phyloP scores from a whole-genome alignment of 2,797 vertebrate genomes.

The Pangasius macronema region DNA sequence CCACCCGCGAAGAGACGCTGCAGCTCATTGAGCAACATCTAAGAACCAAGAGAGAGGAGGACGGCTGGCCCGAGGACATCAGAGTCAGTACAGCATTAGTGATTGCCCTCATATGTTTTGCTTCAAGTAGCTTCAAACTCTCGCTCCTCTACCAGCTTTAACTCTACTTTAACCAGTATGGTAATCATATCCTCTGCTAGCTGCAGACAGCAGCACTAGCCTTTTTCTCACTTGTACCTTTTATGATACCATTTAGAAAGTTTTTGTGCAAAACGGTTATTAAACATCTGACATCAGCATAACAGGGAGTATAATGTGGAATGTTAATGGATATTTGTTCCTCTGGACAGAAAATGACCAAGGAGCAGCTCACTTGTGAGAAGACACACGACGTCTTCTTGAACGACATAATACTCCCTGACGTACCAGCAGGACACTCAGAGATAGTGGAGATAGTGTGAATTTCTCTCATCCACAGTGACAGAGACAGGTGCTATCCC shows the following conservation, averaged over 20 bases:
- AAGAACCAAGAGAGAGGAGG: conserved; percentile 87
- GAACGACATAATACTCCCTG: too few relatives aligned
- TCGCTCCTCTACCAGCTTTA: not conserved
- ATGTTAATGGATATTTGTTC: conserved; percentile 12
- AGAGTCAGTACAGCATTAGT: conserved; percentile 73
- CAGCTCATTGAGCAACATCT: conserved; percentile 88
- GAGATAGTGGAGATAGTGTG: too few relatives aligned
- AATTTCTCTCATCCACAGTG: not conserved
- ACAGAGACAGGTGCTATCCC: not conserved
- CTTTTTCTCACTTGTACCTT: not conserved
- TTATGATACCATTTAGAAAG: not conserved
- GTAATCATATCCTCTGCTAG: not conserved
- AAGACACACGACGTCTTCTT: too few relatives aligned
- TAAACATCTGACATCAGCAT: not conserved
- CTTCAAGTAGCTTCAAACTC: not conserved
- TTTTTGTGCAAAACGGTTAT: not conserved
- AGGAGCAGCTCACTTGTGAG: conserved; percentile 93
- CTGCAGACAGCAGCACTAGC: not conserved
- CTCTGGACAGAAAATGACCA: conserved; percentile 89
- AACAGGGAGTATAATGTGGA: not conserved
- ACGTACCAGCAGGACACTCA: too few relatives aligned
- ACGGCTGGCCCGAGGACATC: conserved; percentile 91
- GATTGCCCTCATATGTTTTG: not conserved
- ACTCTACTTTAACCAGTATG: not conserved
- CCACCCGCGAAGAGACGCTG: conserved; percentile 87